Evolutionary conservation across 2,113 vertebrate genomes (phyloP).

Genomic region (Micromys minutus): DNA sequence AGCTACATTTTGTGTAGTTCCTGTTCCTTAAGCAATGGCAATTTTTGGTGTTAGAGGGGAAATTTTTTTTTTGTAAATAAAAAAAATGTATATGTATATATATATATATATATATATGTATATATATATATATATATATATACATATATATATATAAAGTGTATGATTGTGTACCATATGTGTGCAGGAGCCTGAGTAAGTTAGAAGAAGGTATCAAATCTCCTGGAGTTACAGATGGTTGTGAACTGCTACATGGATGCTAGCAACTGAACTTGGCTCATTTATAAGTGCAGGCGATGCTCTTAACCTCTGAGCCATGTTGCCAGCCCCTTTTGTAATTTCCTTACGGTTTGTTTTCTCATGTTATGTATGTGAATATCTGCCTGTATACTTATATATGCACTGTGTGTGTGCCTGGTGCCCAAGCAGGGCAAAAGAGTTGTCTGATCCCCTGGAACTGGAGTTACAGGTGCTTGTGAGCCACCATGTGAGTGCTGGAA

Average conservation of each 20-base stretch:
- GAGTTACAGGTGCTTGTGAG: background rate
- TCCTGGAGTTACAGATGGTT: background rate
- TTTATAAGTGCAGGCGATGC: background rate
- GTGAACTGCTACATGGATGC: background rate
- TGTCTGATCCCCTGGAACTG: background rate
- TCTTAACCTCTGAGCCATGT: background rate
- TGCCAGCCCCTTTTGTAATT: background rate
- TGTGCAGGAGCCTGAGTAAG: background rate
- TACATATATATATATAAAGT: too few species aligned
- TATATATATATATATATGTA: background rate
- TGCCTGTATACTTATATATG: background rate
- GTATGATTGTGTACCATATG: background rate
- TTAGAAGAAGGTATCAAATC: background rate
- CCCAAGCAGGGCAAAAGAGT: too few species aligned
- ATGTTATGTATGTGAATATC: slow-evolving; percentile 24
- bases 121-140: background rate
- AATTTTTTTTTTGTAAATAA: background rate
- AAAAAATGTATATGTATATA: background rate
- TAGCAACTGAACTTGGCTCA: background rate
- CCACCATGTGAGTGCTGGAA: background rate
- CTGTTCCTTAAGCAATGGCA: slow-evolving; percentile 53
- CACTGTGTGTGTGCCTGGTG: background rate
- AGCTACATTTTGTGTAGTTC: slow-evolving; percentile 24
- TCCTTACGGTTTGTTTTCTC: slow-evolving; percentile 50
- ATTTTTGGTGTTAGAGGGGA: slow-evolving; percentile 55